Evolutionary conservation across 2,113 vertebrate genomes (phyloP), one percentile per base, ranked within the genome.

Genomic region (Platanista minor): DNA sequence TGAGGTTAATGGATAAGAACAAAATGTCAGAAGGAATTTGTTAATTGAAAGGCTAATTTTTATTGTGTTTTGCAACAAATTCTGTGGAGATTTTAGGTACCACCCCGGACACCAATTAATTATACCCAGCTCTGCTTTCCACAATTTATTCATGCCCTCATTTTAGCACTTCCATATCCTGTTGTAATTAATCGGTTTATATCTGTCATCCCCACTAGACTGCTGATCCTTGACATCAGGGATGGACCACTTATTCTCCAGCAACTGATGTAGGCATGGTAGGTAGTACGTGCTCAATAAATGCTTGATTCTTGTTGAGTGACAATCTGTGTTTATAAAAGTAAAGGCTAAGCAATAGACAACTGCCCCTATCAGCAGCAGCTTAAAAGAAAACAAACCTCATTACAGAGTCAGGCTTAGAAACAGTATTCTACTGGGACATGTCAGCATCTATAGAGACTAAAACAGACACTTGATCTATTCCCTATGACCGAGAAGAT

Each of bases 1-100:
- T 36, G 87, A 97, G 87, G 95, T 93, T 91, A 95, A 94, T 95
- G 87, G 83, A 61, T 91, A 80, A 91, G 87, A 89, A 90, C 36
- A 67, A 78, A 95, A 80, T 84, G 87, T 80, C 62, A 66, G 93
- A 89, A 95, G 96, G 90, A 95, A 66, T 78, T 64, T 90, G 90
- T 96, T 97, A 96, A 93, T 86, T 4, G 72, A 92, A 96, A 96
- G 43, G 15, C 97, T 88, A 80, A 95, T 95, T 95, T 97, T 97
- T 95, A 97, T 92, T 95, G 78, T 88, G 71, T 91, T 97, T 97
- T 95, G 62, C 59, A 87, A 81, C 83, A 91, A 82, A 97, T 93
- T 92, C 84, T 86, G 20, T 66, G 80, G 84, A 88, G 64, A 71
- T 87, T 97, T 97, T 97, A 94, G 81, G 52, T 93, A 74, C 75